Conservation (phyloP, 2,797 vertebrate genomes). For the Eutrigla gurnardus region DNA sequence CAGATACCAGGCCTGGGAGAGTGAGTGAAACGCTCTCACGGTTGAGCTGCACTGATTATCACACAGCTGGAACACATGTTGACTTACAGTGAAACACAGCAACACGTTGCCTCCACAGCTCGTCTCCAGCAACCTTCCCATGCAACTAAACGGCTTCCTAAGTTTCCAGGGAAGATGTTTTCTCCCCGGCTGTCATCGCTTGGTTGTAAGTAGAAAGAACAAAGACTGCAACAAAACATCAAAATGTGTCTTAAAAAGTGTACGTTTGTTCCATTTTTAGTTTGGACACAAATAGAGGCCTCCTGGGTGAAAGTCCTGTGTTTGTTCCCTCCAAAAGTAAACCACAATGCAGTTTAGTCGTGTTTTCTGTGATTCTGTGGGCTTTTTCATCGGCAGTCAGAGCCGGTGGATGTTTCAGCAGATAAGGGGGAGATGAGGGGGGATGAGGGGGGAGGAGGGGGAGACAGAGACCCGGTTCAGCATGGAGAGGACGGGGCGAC, state of each 20-base stretch:
- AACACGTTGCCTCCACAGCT: neutral
- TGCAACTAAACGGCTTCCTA: no score
- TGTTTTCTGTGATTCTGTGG: constrained; percentile 29
- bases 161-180: no score
- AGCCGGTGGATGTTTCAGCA: constrained; percentile 46
- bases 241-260: neutral
- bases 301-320: neutral
- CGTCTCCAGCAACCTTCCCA: no score
- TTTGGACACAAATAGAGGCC: neutral
- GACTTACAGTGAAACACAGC: constrained; percentile 37
- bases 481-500: constrained; percentile 70
- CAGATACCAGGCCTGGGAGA: constrained; percentile 35
- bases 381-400: constrained; percentile 42
- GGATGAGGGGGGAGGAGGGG: constrained; percentile 18
- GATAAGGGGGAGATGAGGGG: constrained; percentile 48
- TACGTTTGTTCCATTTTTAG: no score
- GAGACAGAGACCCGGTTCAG: constrained; percentile 46
- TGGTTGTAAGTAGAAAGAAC: no score
- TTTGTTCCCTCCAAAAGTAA: neutral
- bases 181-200: no score
- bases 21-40: constrained; percentile 40
- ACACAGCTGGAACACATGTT: constrained; percentile 39
- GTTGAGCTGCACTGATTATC: constrained; percentile 34
- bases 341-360: no score
- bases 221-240: neutral